Conservation (phyloP, 2,797 vertebrate species). For the Sebastes jordani region DNA sequence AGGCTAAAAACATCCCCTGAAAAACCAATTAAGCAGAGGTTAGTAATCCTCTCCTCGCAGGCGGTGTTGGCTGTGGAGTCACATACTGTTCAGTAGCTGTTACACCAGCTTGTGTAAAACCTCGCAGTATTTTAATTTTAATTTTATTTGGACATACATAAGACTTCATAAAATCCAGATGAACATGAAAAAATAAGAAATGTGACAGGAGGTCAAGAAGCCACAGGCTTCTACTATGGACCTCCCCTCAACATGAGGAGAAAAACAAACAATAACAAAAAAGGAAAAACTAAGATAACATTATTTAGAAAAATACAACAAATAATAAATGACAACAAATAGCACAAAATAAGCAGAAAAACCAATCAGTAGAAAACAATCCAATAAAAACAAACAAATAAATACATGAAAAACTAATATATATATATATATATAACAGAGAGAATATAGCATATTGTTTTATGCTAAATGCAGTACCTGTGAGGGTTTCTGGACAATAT, state of each 20-base stretch:
- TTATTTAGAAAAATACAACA: not conserved
- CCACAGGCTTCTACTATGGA: rapidly evolving
- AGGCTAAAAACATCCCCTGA: slow-evolving; percentile 69
- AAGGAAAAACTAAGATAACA: no score
- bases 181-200: not conserved
- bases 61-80: not conserved
- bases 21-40: slow-evolving; percentile 81
- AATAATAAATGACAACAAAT: no score
- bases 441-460: no score
- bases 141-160: not conserved
- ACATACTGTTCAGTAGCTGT: not conserved
- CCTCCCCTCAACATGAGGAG: not conserved
- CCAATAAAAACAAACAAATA: not conserved
- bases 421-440: no score
- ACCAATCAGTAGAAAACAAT: not conserved
- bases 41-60: slow-evolving; percentile 67
- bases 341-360: not conserved
- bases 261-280: not conserved
- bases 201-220: not conserved
- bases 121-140: not conserved
- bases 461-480: no score
- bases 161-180: not conserved
- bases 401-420: no score
- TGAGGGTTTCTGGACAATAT: no score
- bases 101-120: not conserved